Percentiles rank a stretch among this genome's conserved stretches.
phyloP scores from a whole-genome alignment of 2,113 vertebrate genomes.

The Narcine bancroftii region DNA sequence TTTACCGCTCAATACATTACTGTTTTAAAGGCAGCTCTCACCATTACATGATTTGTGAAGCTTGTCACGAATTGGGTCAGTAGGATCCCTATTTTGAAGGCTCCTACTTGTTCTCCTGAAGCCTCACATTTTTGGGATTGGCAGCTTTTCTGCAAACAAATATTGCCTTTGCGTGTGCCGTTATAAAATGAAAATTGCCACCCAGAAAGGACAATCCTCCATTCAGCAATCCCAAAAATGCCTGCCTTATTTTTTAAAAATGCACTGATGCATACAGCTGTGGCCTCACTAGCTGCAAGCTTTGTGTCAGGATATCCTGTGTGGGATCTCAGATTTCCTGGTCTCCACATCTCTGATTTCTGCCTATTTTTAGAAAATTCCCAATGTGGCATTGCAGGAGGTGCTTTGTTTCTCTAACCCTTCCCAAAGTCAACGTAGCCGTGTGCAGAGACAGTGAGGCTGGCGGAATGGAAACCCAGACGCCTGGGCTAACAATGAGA shows the following conservation, averaged over 20 bases:
- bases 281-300: neutral
- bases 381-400: neutral
- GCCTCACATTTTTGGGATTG: neutral
- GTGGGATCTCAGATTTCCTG: neutral
- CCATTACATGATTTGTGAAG: neutral
- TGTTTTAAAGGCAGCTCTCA: neutral
- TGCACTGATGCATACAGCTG: neutral
- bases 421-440: neutral
- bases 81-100: neutral
- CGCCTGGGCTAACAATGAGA: no score
- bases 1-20: neutral
- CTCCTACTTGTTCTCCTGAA: neutral
- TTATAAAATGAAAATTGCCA: neutral
- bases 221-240: neutral
- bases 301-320: neutral
- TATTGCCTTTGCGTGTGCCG: neutral
- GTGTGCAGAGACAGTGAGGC: neutral
- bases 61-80: neutral
- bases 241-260: neutral
- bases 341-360: neutral
- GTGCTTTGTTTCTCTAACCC: neutral
- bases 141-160: neutral
- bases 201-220: neutral
- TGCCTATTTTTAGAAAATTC: neutral
- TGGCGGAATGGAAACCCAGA: no score